Conservation (phyloP, 2,797 vertebrate genomes). For the Esox masquinongy region DNA sequence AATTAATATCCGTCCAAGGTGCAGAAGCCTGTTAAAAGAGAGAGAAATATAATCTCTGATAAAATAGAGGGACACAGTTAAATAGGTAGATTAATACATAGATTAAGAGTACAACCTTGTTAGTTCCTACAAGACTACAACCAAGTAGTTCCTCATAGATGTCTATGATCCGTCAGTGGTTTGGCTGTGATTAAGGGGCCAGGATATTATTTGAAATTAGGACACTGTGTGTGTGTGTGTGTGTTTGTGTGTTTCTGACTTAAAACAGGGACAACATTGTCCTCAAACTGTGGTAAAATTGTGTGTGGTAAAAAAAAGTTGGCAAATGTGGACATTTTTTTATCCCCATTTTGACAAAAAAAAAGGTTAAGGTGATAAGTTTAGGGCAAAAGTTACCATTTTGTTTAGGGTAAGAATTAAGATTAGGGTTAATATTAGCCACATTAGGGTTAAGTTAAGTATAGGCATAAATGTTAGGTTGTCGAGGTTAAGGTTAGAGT, state of each 20-base stretch:
- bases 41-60: conserved; percentile 97
- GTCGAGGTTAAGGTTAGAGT: no score
- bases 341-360: no score
- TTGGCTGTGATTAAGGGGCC: conserved; percentile 85
- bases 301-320: conserved; percentile 33
- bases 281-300: background rate
- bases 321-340: no score
- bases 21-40: conserved; percentile 78
- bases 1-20: conserved; percentile 91
- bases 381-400: no score
- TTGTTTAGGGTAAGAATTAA: no score
- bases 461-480: no score
- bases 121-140: no score
- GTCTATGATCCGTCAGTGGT: conserved; percentile 87
- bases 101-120: conserved; percentile 55
- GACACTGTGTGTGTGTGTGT: conserved; percentile 51
- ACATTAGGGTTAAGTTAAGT: no score
- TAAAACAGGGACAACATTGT: no score
- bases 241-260: conserved; percentile 10
- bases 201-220: conserved; percentile 68
- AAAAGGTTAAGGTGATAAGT: no score
- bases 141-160: conserved; percentile 89
- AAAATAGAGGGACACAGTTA: conserved; percentile 69
- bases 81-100: conserved; percentile 46
- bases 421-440: no score